Percentiles rank a stretch among this genome's conserved stretches.
Evolutionary conservation across 2,797 vertebrate genomes (phyloP).

Genomic region (Columba guinea): DNA sequence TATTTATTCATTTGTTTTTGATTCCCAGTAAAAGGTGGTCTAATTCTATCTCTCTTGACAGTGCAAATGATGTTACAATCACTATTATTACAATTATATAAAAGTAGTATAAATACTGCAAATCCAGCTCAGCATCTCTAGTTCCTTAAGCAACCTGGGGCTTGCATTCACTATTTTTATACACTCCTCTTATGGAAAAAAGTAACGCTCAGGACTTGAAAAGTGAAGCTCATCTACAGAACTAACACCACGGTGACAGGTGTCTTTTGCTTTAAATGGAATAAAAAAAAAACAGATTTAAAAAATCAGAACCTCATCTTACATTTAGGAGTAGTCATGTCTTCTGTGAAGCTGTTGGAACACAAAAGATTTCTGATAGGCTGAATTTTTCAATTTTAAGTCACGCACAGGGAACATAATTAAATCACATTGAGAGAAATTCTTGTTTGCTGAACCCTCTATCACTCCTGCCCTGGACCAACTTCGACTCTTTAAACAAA

Average conservation of each 20-base stretch:
- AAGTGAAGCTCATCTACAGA: neutral
- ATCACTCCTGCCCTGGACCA: neutral
- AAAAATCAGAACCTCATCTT: neutral
- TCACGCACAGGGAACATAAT: neutral
- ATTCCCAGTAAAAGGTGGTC: neutral
- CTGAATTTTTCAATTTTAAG: neutral
- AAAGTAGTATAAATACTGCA: neutral
- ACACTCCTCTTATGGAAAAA: neutral
- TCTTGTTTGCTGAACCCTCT: neutral
- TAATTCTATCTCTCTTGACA: neutral
- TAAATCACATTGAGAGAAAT: neutral
- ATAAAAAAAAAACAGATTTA: neutral
- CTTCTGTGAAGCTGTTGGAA: neutral
- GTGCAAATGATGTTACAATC: neutral
- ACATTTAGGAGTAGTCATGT: neutral
- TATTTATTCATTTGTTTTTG: neutral
- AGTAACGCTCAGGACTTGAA: neutral
- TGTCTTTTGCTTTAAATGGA: neutral
- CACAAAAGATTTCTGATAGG: neutral
- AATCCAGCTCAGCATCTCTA: neutral
- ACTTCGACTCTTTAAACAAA: neutral
- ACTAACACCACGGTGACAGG: neutral
- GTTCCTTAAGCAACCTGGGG: neutral
- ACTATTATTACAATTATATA: neutral
- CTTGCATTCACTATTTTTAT: neutral